These are phyloP conservation scores for Ageneiosus marmoratus DNA, from an alignment of 2,113 vertebrate genomes.

Conservation along the genomic window DNA sequence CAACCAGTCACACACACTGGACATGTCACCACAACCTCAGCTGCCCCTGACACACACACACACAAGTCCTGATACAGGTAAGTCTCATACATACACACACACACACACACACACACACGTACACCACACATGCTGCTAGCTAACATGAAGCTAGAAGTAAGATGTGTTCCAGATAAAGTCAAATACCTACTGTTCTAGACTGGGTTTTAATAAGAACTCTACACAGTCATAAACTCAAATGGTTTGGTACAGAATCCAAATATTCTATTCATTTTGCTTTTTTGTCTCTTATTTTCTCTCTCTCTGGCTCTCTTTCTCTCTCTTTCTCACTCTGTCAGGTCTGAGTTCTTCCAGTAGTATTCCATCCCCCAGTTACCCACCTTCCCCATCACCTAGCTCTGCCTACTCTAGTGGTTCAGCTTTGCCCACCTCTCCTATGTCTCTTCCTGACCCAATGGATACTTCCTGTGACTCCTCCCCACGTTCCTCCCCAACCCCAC, in stretches of 20 bases:
- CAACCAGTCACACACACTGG: slow-evolving; percentile 46
- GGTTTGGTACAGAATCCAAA: neutral
- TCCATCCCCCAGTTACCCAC: slow-evolving; percentile 78
- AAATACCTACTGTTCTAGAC: neutral
- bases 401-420: slow-evolving; percentile 81
- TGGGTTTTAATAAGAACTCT: neutral
- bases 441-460: slow-evolving; percentile 62
- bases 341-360: slow-evolving; percentile 81
- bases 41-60: slow-evolving; percentile 68
- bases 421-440: slow-evolving; percentile 64
- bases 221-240: neutral
- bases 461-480: slow-evolving; percentile 63
- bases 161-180: neutral
- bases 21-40: slow-evolving; percentile 35
- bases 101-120: neutral
- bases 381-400: slow-evolving; percentile 77
- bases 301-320: neutral
- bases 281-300: neutral
- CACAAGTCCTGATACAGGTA: slow-evolving; percentile 86
- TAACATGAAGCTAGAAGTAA: neutral
- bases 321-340: slow-evolving; percentile 55
- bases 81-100: neutral
- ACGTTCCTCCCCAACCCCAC: slow-evolving; percentile 64
- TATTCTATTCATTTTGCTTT: neutral
- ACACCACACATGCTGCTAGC: neutral